A percentile compares a stretch with the other conserved stretches of the same genome.
phyloP scores from a whole-genome alignment of 2,888 invertebrate genomes.

The Brachyopa scutellaris region DNA sequence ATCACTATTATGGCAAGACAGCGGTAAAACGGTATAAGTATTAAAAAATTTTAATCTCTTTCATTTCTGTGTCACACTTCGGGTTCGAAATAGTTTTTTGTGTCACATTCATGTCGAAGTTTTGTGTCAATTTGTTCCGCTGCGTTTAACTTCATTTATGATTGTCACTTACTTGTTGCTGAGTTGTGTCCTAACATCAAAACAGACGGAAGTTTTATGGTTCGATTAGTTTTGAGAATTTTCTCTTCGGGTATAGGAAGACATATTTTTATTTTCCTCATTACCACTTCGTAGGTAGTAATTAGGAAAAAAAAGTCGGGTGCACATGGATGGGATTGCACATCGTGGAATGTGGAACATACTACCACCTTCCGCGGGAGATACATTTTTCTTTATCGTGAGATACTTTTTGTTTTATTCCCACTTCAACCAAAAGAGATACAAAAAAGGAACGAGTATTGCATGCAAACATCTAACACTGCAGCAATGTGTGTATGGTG shows the following conservation, averaged over 20 bases:
- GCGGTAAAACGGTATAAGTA: not conserved
- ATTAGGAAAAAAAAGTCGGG: conserved; percentile 37
- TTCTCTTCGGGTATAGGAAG: conserved; percentile 57
- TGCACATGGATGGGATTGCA: conserved; percentile 13
- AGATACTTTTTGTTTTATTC: conserved; percentile 46
- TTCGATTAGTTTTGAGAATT: conserved; percentile 70
- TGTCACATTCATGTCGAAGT: conserved; percentile 66
- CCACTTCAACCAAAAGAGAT: conserved; percentile 2
- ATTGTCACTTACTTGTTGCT: conserved; percentile 25
- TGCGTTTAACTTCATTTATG: conserved; percentile 53
- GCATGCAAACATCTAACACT: conserved; percentile 18
- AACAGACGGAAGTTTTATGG: conserved; percentile 66
- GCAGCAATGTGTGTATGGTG: not conserved
- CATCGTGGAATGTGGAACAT: conserved; percentile 59
- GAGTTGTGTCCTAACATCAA: not conserved
- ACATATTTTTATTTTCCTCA: conserved; percentile 51
- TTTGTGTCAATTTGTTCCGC: conserved; percentile 54
- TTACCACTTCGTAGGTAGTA: conserved; percentile 50
- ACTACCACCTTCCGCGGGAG: conserved; percentile 33
- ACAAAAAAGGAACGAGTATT: conserved; percentile 18
- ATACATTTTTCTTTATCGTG: conserved; percentile 3
- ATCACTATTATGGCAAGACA: conserved; percentile 60
- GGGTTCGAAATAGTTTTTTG: conserved; percentile 48
- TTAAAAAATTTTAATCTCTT: conserved; percentile 21
- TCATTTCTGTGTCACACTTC: conserved; percentile 51